Percentiles rank a stretch among this genome's conserved stretches.
Evolutionary conservation across 2,888 invertebrate species (phyloP).

Genomic region (Mythimna lalbum): DNA sequence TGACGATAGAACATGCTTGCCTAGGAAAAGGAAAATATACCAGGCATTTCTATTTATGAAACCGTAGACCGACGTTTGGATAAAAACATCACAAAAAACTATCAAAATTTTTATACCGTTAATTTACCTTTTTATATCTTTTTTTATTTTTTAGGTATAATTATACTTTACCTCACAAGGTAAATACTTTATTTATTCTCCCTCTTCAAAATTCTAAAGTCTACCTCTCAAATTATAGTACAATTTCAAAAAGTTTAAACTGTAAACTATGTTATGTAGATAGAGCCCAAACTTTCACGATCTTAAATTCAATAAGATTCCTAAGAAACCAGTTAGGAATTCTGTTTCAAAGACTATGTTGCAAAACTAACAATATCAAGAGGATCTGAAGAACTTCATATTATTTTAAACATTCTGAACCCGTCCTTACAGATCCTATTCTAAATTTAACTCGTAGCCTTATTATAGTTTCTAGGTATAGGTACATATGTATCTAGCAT

Average conservation of each 20-base stretch:
- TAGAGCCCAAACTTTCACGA: neutral
- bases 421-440: conserved; percentile 28
- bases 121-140: no score
- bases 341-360: conserved; percentile 18
- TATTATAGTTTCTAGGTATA: conserved; percentile 13
- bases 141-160: no score
- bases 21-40: neutral
- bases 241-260: neutral
- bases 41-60: no score
- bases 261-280: conserved; percentile 5
- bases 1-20: neutral
- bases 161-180: no score
- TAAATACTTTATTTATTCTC: no score
- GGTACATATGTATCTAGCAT: conserved; percentile 4
- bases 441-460: conserved; percentile 52
- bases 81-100: neutral
- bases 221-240: no score
- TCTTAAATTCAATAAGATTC: neutral
- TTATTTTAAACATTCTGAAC: conserved; percentile 21
- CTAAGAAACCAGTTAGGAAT: conserved; percentile 18
- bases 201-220: no score
- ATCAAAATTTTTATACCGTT: no score
- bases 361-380: conserved; percentile 8
- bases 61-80: neutral
- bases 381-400: conserved; percentile 7